A percentile compares a stretch with the other conserved stretches of the same genome.
These are phyloP conservation scores for Lepeophtheirus nordmannii DNA, from an alignment of 2,888 invertebrate genomes.

Conservation along the genomic window DNA sequence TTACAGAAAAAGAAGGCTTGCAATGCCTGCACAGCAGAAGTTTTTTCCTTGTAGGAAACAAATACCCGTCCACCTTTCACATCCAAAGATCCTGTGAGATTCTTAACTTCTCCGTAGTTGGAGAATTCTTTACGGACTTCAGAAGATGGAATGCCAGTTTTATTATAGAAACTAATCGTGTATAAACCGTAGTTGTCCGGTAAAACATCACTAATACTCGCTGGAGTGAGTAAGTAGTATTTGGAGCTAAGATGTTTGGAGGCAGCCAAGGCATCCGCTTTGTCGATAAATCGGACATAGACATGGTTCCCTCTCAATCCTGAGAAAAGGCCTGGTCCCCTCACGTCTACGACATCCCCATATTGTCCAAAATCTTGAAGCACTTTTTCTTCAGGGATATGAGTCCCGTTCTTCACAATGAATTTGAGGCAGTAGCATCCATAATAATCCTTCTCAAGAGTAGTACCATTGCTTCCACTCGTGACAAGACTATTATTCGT, in stretches of 20 bases:
- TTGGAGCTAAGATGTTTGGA: slow-evolving; percentile 11
- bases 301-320: slow-evolving; percentile 24
- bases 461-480: background rate
- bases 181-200: slow-evolving; percentile 25
- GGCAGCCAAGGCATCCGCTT: slow-evolving; percentile 11
- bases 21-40: slow-evolving; percentile 23
- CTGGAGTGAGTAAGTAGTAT: slow-evolving; percentile 22
- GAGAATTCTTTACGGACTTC: slow-evolving; percentile 23
- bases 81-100: slow-evolving; percentile 23
- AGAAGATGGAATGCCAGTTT: slow-evolving; percentile 23
- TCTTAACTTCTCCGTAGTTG: slow-evolving; percentile 24
- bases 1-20: slow-evolving; percentile 24
- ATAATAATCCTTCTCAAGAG: slow-evolving; percentile 24
- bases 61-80: slow-evolving; percentile 25
- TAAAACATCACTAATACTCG: slow-evolving; percentile 20
- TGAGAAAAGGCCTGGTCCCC: slow-evolving; percentile 21
- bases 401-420: slow-evolving; percentile 25
- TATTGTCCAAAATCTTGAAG: slow-evolving; percentile 24
- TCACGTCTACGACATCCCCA: slow-evolving; percentile 24
- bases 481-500: background rate
- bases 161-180: slow-evolving; percentile 24
- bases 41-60: slow-evolving; percentile 23
- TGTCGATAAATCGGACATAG: slow-evolving; percentile 23
- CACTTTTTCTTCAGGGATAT: slow-evolving; percentile 25
- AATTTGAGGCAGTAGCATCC: slow-evolving; percentile 25